Evolutionary conservation across 2,888 invertebrate species (phyloP).

Genomic region (Leptopilina myrica): DNA sequence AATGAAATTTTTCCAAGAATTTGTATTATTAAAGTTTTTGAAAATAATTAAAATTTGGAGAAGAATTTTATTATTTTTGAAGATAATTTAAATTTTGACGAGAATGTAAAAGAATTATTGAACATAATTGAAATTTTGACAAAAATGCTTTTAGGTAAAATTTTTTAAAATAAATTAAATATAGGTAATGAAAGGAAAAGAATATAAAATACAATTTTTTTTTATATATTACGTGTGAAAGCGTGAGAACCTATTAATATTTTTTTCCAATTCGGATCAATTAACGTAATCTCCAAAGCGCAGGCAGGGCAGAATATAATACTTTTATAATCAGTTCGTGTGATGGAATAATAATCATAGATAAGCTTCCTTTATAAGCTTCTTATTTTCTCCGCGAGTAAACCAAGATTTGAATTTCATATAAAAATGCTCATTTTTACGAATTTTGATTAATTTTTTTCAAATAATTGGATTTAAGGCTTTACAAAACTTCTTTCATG

Average conservation of each 20-base stretch:
- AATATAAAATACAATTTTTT: not conserved
- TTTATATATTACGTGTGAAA: no score
- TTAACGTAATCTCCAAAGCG: not conserved
- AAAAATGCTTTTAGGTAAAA: no score
- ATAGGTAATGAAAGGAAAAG: not conserved
- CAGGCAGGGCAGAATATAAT: not conserved
- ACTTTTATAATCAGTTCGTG: conserved; percentile 38
- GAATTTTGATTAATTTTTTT: not conserved
- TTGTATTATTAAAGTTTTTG: no score
- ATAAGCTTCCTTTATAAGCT: conserved; percentile 58
- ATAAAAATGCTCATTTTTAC: not conserved
- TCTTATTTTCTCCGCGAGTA: conserved; percentile 52
- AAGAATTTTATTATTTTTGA: no score
- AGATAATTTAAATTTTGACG: no score
- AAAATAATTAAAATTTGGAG: no score
- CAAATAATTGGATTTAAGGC: no score
- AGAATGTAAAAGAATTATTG: no score
- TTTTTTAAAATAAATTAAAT: no score
- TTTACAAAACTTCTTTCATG: no score
- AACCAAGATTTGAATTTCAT: not conserved
- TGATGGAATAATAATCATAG: conserved; percentile 45
- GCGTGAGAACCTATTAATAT: not conserved
- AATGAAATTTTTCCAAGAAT: no score
- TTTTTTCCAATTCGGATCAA: not conserved
- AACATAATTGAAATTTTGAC: no score